A percentile compares a stretch with the other conserved stretches of the same genome.
These are phyloP conservation scores for Dipodomys merriami DNA, from an alignment of 2,113 vertebrate genomes.

Conservation along the genomic window DNA sequence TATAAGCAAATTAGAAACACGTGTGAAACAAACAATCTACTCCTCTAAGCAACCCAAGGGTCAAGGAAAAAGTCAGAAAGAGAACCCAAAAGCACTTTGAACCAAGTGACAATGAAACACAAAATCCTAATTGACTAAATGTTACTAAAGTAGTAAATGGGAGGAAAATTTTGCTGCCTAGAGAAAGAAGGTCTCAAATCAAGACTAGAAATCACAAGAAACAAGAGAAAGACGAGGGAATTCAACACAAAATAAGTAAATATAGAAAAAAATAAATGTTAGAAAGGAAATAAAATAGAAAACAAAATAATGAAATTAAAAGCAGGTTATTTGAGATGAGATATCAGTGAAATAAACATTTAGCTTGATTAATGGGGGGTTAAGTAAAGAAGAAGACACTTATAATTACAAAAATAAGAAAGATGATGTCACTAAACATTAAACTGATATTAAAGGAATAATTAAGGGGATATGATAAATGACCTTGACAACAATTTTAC, in stretches of 20 bases:
- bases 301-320: neutral
- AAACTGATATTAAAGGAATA: neutral
- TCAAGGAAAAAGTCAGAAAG: constrained; percentile 4
- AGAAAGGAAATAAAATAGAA: neutral
- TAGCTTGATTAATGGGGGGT: neutral
- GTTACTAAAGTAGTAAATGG: neutral
- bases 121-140: neutral
- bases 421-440: neutral
- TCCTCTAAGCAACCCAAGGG: neutral
- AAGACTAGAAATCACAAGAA: neutral
- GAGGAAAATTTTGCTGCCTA: neutral
- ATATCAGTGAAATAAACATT: neutral
- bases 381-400: neutral
- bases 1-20: neutral
- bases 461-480: neutral
- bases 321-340: neutral
- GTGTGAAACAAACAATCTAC: neutral
- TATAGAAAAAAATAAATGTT: neutral
- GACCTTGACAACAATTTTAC: neutral
- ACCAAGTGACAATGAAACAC: neutral
- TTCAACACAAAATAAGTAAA: constrained; percentile 12
- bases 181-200: constrained; percentile 10
- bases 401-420: neutral
- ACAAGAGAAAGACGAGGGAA: neutral
- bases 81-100: neutral